Base-by-base conservation (phyloP, 2,797 vertebrate species). In the Linurgus olivaceus region DNA sequence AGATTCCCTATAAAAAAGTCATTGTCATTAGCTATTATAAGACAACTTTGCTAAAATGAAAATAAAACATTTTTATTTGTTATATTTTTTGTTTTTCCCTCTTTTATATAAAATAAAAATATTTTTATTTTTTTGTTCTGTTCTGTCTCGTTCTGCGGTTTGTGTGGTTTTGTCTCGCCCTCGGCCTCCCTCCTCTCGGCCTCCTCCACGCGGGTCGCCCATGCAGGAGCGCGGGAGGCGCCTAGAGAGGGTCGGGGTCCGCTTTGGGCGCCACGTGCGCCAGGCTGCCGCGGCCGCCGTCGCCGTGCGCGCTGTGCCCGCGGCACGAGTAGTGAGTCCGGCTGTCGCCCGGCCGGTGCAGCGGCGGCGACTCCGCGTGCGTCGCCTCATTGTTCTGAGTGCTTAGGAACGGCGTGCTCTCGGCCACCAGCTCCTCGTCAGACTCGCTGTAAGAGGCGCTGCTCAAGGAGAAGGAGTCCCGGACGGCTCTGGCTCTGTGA, bases 51-150 rank as follows among this genome's bases (percentile, higher is more conserved):
- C 99, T 99, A 99, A 99, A 99, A 99, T 99, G 99, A 99, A 99
- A 99, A 99, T 99, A 99, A 99, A 98, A 99, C 99, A 99, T 99
- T 99, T 99, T 99, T 98, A 99, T 99, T 99, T 99, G 98, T 99
- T 99, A 98, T 99, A 99, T 98, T 99, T 99, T 99, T 99, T 98
- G 98, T 98, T 98, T 98, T 98, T 98, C 98, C 99, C 98, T 98
- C 98, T 99, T 98, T 99, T 99, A 99, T 99, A 99, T 98, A 99
- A 99, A 99, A 99, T 99, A 99, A 99, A 99, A 99, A 99, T 99
- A 99, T 97, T 97, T 98, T 93, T 93, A 28, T 37, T 18, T 17
- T 17, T 44, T 13, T 25, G 25, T 66, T 52, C 35, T 31, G 31
- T 74, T 99, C 98, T 99, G 98, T 99, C 99, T 98, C 99, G 98